phyloP scores from a whole-genome alignment of 1,140 invertebrate genomes.

The Caenorhabditis brenneri region DNA sequence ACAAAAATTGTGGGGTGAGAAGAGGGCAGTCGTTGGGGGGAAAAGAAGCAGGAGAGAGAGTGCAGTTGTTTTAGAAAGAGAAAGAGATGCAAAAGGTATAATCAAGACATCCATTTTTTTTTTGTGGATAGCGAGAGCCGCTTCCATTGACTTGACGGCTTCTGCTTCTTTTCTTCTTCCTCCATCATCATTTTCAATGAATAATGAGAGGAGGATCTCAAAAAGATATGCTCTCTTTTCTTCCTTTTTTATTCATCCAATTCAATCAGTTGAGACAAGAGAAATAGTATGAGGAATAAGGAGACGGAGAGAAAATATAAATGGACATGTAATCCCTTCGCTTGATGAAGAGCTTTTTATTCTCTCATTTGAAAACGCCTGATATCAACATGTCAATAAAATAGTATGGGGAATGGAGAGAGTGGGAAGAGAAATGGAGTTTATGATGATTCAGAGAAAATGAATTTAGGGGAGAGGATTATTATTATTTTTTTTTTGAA shows the following conservation, averaged over 20 bases:
- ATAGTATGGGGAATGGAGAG: background rate
- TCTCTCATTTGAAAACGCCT: too few species aligned
- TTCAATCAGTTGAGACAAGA: background rate
- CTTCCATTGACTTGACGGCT: too few species aligned
- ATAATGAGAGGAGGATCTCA: background rate
- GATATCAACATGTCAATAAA: too few species aligned
- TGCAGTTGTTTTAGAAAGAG: background rate
- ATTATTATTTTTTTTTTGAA: too few species aligned
- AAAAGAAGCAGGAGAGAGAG: background rate
- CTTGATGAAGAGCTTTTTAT: too few species aligned
- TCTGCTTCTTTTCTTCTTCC: too few species aligned
- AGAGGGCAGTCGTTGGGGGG: background rate
- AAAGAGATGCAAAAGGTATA: background rate
- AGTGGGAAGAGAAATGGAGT: background rate
- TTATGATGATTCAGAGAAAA: too few species aligned
- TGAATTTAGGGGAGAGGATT: background rate
- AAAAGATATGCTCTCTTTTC: background rate
- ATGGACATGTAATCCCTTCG: too few species aligned
- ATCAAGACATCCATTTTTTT: slow-evolving; percentile 14
- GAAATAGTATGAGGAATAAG: too few species aligned
- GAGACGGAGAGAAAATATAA: too few species aligned
- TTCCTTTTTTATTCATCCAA: background rate
- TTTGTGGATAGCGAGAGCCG: background rate
- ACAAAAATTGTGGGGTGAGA: background rate
- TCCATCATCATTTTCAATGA: background rate